Base-by-base conservation (phyloP, 2,113 vertebrate species). In the Melanerpes formicivorus region DNA sequence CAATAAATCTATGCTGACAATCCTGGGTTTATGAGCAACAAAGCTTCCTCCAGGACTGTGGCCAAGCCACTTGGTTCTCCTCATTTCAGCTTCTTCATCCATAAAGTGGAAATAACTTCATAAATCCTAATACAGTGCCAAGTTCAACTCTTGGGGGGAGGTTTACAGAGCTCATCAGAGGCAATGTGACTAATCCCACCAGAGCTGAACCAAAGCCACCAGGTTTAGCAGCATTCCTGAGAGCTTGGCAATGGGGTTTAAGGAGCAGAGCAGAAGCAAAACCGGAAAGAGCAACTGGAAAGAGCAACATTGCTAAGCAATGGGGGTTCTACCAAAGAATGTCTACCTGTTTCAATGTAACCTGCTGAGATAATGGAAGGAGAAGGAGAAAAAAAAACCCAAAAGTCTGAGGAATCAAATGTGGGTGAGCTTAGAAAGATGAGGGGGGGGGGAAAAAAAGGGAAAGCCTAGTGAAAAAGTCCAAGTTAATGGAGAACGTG, bases 341-440 rank as follows among this genome's bases (percentile, higher is more conserved):
- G 3, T 52, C 63, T 66, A 12, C 2, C 4, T 10, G 0, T 50
- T 78, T 29, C 4, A 5, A 1, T 2, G 25, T 3, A 69, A 50
- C 77, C 90, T 9, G 19, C 62, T 2, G 60, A 62, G 73, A 77
- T 80, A 88, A 92, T 29, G 73, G 84, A 32, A 62, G 65, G 10
- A n/a, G 13, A 50, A 50, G 21, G 34, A 34, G 34, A 48, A 48
- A 48, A 19, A 46, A 46, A 46, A 46, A 17, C 44, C 44, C 6
- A 16, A 46, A 48, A 87, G 55, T 4, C 64, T 54, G 44, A 25
- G 21, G 59, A 74, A 75, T 14, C 14, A 5, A 14, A 22, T 2
- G 58, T 23, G 84, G 46, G 93, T 67, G 92, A 75, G 62, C 5
- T 60, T 2, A 34, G 17, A 30, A 29, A 5, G 50, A 40, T 40